Conservation (phyloP, 2,797 vertebrate genomes). For the Lacerta viridis region DNA sequence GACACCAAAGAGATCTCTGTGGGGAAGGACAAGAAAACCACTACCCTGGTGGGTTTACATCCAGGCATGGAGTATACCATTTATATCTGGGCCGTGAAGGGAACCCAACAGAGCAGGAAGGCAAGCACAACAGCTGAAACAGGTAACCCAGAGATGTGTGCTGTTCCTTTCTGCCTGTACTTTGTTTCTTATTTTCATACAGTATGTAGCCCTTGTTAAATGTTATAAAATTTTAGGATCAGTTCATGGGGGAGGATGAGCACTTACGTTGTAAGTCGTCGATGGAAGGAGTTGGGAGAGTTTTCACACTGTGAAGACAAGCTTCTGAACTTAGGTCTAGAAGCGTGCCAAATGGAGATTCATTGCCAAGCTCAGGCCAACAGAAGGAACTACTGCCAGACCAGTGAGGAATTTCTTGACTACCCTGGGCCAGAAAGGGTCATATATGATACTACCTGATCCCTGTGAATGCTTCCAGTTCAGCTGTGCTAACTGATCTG, state of each 20-base stretch:
- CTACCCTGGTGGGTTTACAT: slow-evolving; percentile 78
- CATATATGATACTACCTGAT: not conserved
- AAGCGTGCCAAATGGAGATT: not conserved
- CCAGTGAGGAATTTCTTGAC: not conserved
- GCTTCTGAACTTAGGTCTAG: not conserved
- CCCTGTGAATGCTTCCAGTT: not conserved
- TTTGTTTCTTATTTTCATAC: not conserved
- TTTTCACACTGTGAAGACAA: not conserved
- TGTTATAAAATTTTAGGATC: too few species aligned
- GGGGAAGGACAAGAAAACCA: slow-evolving; percentile 71
- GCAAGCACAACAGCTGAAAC: slow-evolving; percentile 81
- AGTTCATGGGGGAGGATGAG: not conserved
- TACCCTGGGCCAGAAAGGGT: not conserved
- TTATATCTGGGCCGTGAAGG: slow-evolving; percentile 84
- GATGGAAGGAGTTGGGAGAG: not conserved
- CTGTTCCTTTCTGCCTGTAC: not conserved
- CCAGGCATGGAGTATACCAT: slow-evolving; percentile 83
- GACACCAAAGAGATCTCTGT: slow-evolving; percentile 76
- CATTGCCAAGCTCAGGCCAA: not conserved
- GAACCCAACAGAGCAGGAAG: slow-evolving; percentile 80
- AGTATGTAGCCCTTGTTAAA: not conserved
- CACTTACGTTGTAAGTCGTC: not conserved
- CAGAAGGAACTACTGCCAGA: not conserved
- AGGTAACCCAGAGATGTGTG: slow-evolving; percentile 71
- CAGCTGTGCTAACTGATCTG: not conserved